Percentiles rank a stretch among this genome's conserved stretches.
Evolutionary conservation across 2,888 invertebrate genomes (phyloP).

Genomic region (Strigamia transsilvanica): DNA sequence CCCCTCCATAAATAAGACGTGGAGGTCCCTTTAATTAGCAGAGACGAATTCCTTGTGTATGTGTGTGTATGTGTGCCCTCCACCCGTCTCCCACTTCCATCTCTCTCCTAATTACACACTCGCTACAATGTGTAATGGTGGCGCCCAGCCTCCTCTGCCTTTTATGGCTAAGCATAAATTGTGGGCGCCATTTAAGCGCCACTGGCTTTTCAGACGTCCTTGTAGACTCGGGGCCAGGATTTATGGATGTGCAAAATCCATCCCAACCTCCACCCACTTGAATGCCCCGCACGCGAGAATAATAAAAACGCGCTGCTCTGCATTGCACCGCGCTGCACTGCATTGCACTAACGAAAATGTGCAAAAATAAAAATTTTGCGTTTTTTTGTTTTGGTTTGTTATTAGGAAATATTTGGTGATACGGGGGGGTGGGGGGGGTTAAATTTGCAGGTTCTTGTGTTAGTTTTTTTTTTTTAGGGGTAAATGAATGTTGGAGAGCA

Average conservation of each 20-base stretch:
- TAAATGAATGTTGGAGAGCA: background rate
- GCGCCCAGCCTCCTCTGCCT: slow-evolving; percentile 46
- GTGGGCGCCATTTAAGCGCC: slow-evolving; percentile 43
- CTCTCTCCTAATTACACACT: slow-evolving; percentile 50
- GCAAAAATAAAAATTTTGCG: background rate
- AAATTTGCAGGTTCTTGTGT: too few relatives aligned
- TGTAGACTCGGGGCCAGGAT: slow-evolving; percentile 23
- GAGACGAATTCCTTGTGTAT: slow-evolving; percentile 50
- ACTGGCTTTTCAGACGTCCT: slow-evolving; percentile 38
- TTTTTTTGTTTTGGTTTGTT: background rate
- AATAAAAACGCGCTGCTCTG: slow-evolving; percentile 38
- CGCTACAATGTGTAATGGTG: slow-evolving; percentile 52
- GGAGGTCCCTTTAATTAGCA: slow-evolving; percentile 52
- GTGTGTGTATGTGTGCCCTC: background rate
- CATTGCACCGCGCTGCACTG: background rate
- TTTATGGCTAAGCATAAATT: slow-evolving; percentile 44
- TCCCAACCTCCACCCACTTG: slow-evolving; percentile 12
- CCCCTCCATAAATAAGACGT: slow-evolving; percentile 53
- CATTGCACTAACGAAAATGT: background rate
- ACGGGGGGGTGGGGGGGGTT: too few relatives aligned
- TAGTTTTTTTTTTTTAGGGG: background rate
- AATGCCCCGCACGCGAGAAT: slow-evolving; percentile 13
- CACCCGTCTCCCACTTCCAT: background rate
- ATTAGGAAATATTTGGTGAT: too few relatives aligned
- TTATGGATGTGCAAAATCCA: slow-evolving; percentile 34